Conservation (phyloP, 2,113 vertebrate genomes). For the Crotalus tigris region DNA sequence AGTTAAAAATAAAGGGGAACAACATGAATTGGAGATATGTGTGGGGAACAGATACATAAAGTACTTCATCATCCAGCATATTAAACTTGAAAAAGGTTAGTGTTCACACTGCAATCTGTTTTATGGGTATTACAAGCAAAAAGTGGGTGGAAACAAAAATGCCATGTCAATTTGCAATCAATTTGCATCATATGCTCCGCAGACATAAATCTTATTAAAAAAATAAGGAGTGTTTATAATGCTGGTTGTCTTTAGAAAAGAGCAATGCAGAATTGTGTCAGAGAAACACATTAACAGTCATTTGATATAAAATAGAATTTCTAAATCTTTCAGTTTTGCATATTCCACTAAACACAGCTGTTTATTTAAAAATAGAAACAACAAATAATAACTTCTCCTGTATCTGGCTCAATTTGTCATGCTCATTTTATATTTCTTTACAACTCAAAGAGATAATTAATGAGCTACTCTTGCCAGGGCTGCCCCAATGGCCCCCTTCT, state of each 20-base stretch:
- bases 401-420: slow-evolving; percentile 26
- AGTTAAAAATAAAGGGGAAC: neutral
- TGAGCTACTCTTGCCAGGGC: slow-evolving; percentile 24
- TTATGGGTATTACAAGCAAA: neutral
- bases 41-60: neutral
- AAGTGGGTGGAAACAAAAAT: neutral
- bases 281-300: neutral
- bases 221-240: neutral
- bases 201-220: slow-evolving; percentile 15
- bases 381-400: slow-evolving; percentile 40
- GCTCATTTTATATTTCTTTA: slow-evolving; percentile 23
- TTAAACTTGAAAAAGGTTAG: neutral
- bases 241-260: slow-evolving; percentile 14
- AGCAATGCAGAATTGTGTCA: slow-evolving; percentile 6
- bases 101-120: neutral
- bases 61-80: neutral
- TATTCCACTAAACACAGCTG: slow-evolving; percentile 32
- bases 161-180: neutral
- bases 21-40: neutral
- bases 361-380: slow-evolving; percentile 32
- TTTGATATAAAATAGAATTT: slow-evolving; percentile 2
- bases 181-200: neutral
- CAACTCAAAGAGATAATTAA: slow-evolving; percentile 28
- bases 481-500: slow-evolving; percentile 26
- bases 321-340: slow-evolving; percentile 10